Evolutionary conservation across 2,113 vertebrate genomes (phyloP).

Genomic region (Ameiurus melas): DNA sequence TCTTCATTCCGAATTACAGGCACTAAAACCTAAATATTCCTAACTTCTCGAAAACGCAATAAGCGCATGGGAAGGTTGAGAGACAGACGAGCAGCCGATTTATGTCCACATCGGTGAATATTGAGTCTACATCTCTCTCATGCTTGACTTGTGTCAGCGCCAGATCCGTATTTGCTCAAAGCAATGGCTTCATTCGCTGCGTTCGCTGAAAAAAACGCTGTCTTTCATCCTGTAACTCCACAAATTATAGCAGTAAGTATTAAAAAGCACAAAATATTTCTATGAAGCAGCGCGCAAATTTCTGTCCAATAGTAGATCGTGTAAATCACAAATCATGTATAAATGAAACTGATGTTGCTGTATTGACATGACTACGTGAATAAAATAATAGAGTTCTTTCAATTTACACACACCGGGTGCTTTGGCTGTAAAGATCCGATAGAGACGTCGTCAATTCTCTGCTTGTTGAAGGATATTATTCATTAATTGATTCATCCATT

Average conservation of each 20-base stretch:
- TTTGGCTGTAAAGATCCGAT: too few relatives aligned
- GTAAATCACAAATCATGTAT: neutral
- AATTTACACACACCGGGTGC: too few relatives aligned
- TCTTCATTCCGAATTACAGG: conserved; percentile 32
- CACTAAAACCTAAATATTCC: neutral
- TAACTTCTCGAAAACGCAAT: conserved; percentile 33
- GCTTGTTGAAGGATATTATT: too few relatives aligned
- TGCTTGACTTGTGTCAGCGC: neutral
- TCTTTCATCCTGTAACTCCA: neutral
- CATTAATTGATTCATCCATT: too few relatives aligned
- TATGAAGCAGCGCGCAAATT: neutral
- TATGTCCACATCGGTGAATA: neutral
- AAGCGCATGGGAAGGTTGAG: conserved; percentile 12
- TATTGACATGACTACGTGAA: neutral
- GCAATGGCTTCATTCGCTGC: neutral
- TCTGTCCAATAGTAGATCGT: neutral
- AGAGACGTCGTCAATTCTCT: too few relatives aligned
- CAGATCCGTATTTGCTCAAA: neutral
- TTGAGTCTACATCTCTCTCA: neutral
- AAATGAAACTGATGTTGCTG: neutral
- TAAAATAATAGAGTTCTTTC: too few relatives aligned
- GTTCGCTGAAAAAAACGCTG: neutral
- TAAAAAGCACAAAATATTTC: neutral
- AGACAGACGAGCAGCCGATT: conserved; percentile 4
- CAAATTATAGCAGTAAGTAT: neutral